Conservation (phyloP, 1,140 invertebrate genomes). For the Holotrichia oblita region DNA sequence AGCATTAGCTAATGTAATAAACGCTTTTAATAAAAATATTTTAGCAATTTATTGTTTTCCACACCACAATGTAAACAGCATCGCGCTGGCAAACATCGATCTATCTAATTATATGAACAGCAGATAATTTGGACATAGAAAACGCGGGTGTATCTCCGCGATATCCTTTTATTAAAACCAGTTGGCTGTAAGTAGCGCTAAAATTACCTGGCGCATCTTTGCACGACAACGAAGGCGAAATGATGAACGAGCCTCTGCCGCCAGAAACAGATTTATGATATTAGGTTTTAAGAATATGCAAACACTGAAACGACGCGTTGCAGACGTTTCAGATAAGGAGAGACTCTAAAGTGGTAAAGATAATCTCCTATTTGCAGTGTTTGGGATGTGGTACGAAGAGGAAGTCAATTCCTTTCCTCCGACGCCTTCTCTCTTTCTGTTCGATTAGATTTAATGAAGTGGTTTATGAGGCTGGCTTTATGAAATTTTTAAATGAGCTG, state of each 20-base stretch:
- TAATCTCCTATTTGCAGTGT: slow-evolving; percentile 23
- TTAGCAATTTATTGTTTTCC: slow-evolving; percentile 11
- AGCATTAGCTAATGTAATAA: too few relatives aligned
- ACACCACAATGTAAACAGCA: not conserved
- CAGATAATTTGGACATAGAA: slow-evolving; percentile 1
- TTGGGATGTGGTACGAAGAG: not conserved
- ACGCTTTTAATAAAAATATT: not conserved
- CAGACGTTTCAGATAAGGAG: slow-evolving; percentile 26
- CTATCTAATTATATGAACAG: not conserved
- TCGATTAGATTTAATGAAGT: slow-evolving; percentile 31
- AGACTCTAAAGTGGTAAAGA: slow-evolving; percentile 22
- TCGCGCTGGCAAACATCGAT: not conserved
- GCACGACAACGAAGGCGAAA: not conserved
- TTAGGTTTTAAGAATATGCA: slow-evolving; percentile 34
- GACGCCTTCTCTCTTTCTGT: not conserved
- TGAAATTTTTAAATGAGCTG: not conserved
- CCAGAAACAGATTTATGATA: slow-evolving; percentile 13
- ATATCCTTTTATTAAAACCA: slow-evolving; percentile 18
- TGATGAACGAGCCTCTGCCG: not conserved
- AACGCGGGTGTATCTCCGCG: not conserved
- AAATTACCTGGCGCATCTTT: slow-evolving; percentile 30
- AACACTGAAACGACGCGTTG: slow-evolving; percentile 28
- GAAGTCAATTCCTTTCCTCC: slow-evolving; percentile 7
- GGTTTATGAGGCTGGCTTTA: slow-evolving; percentile 13
- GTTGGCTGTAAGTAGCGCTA: slow-evolving; percentile 14